A percentile compares a stretch with the other conserved stretches of the same genome.
Evolutionary conservation across 2,113 vertebrate species (phyloP).

Genomic region (Anthoscopus minutus): DNA sequence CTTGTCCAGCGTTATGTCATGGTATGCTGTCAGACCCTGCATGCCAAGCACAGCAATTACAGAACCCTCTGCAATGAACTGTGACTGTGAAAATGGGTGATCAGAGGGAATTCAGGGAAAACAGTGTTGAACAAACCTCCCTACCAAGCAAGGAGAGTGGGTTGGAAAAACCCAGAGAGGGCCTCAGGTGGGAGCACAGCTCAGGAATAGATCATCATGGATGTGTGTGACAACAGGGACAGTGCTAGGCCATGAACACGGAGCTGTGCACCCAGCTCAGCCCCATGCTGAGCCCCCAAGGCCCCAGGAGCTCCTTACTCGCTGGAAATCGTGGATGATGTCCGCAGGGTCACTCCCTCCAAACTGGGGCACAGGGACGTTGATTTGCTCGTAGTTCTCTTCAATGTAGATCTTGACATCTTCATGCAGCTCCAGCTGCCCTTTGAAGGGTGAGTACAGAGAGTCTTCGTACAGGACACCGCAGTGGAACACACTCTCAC

Average conservation of each 20-base stretch:
- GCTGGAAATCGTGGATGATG: conserved; percentile 94
- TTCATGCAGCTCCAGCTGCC: conserved; percentile 85
- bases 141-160: neutral
- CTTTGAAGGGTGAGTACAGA: conserved; percentile 72
- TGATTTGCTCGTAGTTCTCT: conserved; percentile 91
- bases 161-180: neutral
- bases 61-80: neutral
- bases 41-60: neutral
- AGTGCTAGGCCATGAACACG: fast-evolving
- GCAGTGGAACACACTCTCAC: conserved; percentile 87
- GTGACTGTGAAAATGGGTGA: neutral
- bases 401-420: conserved; percentile 88
- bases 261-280: neutral
- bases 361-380: conserved; percentile 84
- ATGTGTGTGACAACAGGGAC: neutral
- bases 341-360: conserved; percentile 87
- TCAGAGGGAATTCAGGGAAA: neutral
- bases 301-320: conserved; percentile 68
- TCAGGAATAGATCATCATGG: neutral
- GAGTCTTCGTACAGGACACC: conserved; percentile 85
- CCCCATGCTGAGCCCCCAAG: fast-evolving
- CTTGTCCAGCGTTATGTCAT: conserved; percentile 90
- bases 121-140: neutral
- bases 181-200: neutral
- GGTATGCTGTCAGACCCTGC: conserved; percentile 91